Base-by-base conservation (phyloP, 2,113 vertebrate genomes). In the Rhinolophus ferrumequinum region DNA sequence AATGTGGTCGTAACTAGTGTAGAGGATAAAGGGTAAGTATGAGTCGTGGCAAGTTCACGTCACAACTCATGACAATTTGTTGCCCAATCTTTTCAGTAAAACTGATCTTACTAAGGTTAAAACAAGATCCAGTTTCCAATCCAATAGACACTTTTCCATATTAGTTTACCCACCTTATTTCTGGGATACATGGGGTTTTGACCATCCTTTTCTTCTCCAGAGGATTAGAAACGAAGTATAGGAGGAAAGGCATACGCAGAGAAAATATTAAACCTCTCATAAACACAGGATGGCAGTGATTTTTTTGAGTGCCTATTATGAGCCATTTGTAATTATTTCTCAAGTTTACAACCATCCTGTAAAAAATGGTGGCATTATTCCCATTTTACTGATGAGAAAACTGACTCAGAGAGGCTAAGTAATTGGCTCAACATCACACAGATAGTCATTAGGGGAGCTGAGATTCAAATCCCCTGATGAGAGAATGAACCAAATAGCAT, bases 351-450 rank as follows among this genome's bases (percentile, higher is more conserved):
- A 75, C 14, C 75, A 54, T 12, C 24, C 30, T 80, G 16, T 38
- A 56, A 58, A 67, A 90, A 86, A 90, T 33, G 44, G 28, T 18
- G 33, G 13, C 28, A 44, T 58, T 35, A 64, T 38, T 76, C 35
- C 84, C 66, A 94, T 85, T 91, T 67, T 52, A 88, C 13, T 76
- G 94, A 85, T 73, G 38, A 88, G 91, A 72, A 94, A 72, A 95
- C 47, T 35, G 66, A 87, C 44, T 62, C 33, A 47, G 70, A 77
- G 72, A 93, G 5, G 44, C 81, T 80, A 77, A 15, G 10, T 62
- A 35, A 58, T 58, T 70, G 8, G 44, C 35, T 77, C 62, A 84
- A 92, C 41, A 47, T 77, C 38, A 70, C 11, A 50, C 0, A 94
- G 47, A 22, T 6, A 52, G 75, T 26, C 60, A 85, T 16, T 79